Conservation (phyloP, 2,113 vertebrate genomes). For the Morone chrysops region DNA sequence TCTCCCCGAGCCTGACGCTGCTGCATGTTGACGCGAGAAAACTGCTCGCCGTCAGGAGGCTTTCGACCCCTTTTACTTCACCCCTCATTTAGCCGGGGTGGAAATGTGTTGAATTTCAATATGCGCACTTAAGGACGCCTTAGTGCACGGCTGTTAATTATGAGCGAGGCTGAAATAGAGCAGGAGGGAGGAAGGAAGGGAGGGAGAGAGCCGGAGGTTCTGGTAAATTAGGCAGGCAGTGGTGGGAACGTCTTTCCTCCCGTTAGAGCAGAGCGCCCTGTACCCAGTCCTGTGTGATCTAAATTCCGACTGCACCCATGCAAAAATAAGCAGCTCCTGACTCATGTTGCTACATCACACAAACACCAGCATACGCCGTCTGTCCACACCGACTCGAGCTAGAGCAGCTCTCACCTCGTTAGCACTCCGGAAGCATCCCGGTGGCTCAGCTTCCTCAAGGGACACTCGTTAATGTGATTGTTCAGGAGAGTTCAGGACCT, state of each 20-base stretch:
- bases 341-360: slow-evolving; percentile 8
- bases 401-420: slow-evolving; percentile 34
- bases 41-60: not conserved
- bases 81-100: slow-evolving; percentile 14
- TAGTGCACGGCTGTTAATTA: slow-evolving; percentile 41
- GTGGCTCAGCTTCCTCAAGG: not conserved
- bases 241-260: slow-evolving; percentile 35
- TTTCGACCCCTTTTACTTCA: slow-evolving; percentile 15
- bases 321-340: slow-evolving; percentile 6
- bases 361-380: not conserved
- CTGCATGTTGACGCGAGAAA: slow-evolving; percentile 43
- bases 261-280: slow-evolving; percentile 29
- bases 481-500: not conserved
- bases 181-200: not conserved
- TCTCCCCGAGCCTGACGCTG: not conserved
- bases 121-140: slow-evolving; percentile 5
- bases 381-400: slow-evolving; percentile 2
- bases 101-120: slow-evolving; percentile 16
- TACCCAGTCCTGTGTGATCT: slow-evolving; percentile 39
- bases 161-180: slow-evolving; percentile 32
- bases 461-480: not conserved
- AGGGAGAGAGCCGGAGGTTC: not conserved
- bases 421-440: slow-evolving; percentile 9
- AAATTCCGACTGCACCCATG: slow-evolving; percentile 6
- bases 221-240: slow-evolving; percentile 52